A percentile compares a stretch with the other conserved stretches of the same genome.
These are phyloP conservation scores for Carcharodon carcharias DNA, from an alignment of 2,797 vertebrate species.

Conservation along the genomic window DNA sequence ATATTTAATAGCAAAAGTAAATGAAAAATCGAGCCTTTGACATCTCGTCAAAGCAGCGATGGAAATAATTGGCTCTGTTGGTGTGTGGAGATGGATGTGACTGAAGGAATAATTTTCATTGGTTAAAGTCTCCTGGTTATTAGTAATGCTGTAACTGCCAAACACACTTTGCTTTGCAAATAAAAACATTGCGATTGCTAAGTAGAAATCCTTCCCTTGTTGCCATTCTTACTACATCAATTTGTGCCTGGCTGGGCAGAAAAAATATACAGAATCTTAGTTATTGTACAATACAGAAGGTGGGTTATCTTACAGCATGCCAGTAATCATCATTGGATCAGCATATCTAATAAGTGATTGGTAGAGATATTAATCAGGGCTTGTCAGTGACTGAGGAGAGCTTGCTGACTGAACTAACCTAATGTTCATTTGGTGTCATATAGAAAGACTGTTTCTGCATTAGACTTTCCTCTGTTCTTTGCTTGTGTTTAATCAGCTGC, in stretches of 20 bases:
- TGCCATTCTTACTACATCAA: background rate
- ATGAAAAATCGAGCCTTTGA: background rate
- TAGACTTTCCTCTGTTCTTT: background rate
- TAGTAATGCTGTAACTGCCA: background rate
- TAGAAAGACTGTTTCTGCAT: background rate
- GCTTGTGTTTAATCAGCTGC: background rate
- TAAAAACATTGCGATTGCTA: background rate
- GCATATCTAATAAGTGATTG: conserved; percentile 9
- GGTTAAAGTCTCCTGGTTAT: background rate
- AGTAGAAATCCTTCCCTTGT: background rate
- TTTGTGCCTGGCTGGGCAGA: background rate
- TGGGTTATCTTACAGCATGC: background rate
- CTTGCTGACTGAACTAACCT: background rate
- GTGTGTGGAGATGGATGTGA: background rate
- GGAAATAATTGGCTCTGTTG: background rate
- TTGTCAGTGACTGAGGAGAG: too few relatives aligned
- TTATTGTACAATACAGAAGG: background rate
- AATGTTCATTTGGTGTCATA: background rate
- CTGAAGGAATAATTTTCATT: background rate
- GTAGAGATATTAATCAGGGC: background rate
- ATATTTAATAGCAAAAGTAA: background rate
- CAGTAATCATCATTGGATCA: conserved; percentile 18
- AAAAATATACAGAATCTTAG: background rate
- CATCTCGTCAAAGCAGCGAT: background rate
- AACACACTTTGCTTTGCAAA: background rate